Evolutionary conservation across 2,888 invertebrate genomes (phyloP).

Genomic region (Scelioninae gen. 1): DNA sequence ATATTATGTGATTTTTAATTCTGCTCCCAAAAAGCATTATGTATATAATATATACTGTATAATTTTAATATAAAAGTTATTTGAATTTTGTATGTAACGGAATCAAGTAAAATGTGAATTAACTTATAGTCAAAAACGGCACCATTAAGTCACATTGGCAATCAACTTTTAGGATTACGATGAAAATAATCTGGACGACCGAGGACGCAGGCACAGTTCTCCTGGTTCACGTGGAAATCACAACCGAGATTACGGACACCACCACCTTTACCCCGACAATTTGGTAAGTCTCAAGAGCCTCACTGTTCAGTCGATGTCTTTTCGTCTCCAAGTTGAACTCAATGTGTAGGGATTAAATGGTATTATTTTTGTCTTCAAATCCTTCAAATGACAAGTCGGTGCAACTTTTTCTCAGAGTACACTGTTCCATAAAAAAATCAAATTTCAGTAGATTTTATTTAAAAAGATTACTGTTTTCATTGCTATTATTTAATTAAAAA

Average conservation of each 20-base stretch:
- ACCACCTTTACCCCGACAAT: constrained; percentile 82
- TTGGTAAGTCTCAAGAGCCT: constrained; percentile 80
- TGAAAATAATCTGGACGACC: constrained; percentile 88
- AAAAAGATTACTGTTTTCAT: no score
- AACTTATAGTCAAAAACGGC: neutral
- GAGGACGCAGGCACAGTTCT: constrained; percentile 88
- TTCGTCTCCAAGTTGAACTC: constrained; percentile 55
- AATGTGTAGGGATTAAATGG: constrained; percentile 58
- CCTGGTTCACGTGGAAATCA: constrained; percentile 89
- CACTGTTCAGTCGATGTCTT: constrained; percentile 49
- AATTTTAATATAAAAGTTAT: no score
- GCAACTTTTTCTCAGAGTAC: neutral
- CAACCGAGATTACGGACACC: constrained; percentile 84
- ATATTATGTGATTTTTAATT: constrained; percentile 84
- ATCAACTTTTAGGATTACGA: constrained; percentile 88
- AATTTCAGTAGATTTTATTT: no score
- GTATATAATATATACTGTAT: no score
- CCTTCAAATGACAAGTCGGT: constrained; percentile 42
- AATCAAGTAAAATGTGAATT: constrained; percentile 8
- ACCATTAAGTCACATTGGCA: constrained; percentile 47
- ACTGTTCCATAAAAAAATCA: neutral
- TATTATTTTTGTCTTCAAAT: constrained; percentile 25
- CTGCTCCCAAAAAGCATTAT: constrained; percentile 78
- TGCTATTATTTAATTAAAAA: no score
- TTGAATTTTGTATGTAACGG: no score